Conservation (phyloP, 64 coral and sea anemone species). For the Actinia tenebrosa region DNA sequence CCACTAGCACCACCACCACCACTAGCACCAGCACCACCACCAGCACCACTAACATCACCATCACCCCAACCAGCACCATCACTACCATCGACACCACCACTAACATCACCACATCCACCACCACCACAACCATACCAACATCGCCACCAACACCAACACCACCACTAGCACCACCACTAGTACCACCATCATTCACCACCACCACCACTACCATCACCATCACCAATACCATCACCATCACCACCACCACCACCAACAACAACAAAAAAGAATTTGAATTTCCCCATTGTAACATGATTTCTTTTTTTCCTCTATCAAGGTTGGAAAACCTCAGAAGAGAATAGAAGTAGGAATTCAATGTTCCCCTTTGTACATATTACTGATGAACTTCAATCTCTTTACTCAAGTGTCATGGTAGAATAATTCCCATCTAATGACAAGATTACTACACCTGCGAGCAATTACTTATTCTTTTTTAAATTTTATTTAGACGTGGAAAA, state of each 20-base stretch:
- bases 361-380: not conserved
- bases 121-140: no score
- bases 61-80: no score
- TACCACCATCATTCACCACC: no score
- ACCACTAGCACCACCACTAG: no score
- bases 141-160: no score
- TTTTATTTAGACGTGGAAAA: no score
- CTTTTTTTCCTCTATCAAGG: not conserved
- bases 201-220: no score
- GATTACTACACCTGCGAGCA: not conserved
- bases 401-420: not conserved
- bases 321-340: conserved; percentile 21
- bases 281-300: not conserved
- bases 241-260: not conserved
- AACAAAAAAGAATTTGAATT: not conserved
- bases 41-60: no score
- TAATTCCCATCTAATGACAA: not conserved
- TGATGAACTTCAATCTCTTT: not conserved
- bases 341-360: not conserved
- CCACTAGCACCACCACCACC: not conserved
- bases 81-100: no score
- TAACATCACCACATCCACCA: no score
- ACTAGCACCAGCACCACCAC: not conserved
- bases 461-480: not conserved
- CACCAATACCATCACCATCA: not conserved